Evolutionary conservation across 2,888 invertebrate genomes (phyloP), one percentile per base, ranked within the genome.

Genomic region (Achlya flavicornis): DNA sequence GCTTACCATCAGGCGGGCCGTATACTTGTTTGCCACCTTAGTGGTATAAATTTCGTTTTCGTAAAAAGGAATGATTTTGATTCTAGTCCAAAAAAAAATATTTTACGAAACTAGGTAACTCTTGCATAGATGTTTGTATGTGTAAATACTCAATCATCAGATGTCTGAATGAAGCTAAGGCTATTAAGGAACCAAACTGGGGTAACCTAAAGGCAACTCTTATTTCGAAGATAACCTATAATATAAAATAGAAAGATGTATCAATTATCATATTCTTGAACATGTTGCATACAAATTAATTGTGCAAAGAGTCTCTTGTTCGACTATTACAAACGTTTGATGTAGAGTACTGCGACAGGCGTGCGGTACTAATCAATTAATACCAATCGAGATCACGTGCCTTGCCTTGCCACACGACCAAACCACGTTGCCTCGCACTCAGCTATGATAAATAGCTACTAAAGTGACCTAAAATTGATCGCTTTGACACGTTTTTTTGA

Each of bases 331-430:
- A 59, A 59, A 41, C 32, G 41, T 60, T 41, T 59, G 72, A 75
- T 72, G 70, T 66, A 64, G 72, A 67, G 53, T 53, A 19, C 62
- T 64, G 76, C 75, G 76, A 73, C 76, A 77, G 74, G 81, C 83
- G 81, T 83, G 85, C 84, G 83, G 76, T 73, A 80, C 85, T 86
- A 87, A 89, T 88, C 87, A 90, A 91, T 92, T 89, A 87, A 81
- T 77, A 77, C 74, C 86, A 86, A 88, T 86, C 80, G 76, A 76
- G 64, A 75, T 81, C 81, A 79, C 70, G 87, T 86, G 85, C 74
- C 77, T 72, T 65, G 76, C 69, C 73, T 41, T 66, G 64, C 73
- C 76, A 75, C 75, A 76, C 73, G 76, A 75, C 66, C 61, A 63
- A 63, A 68, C 74, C 79, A 80, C 81, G 79, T 80, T 78, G 77